Percentiles rank a stretch among this genome's conserved stretches.
Evolutionary conservation across 2,797 vertebrate species (phyloP).

Genomic region (Yasuhikotakia modesta): DNA sequence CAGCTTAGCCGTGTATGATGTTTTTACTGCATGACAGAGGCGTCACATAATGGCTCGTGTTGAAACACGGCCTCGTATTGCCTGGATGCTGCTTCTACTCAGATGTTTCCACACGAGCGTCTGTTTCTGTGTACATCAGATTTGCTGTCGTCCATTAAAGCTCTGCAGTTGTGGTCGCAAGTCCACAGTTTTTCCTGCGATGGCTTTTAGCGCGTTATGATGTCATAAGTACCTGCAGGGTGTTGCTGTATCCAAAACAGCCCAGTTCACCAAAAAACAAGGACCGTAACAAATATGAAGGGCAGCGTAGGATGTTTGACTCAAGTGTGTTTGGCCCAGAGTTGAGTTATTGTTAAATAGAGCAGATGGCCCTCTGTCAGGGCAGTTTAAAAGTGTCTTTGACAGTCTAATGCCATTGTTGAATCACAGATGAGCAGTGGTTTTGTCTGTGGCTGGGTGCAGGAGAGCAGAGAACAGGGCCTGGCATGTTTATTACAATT

Average conservation of each 20-base stretch:
- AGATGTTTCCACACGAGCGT: slow-evolving; percentile 9
- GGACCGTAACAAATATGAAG: slow-evolving; percentile 31
- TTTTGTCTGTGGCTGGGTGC: slow-evolving; percentile 56
- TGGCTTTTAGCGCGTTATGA: slow-evolving; percentile 36
- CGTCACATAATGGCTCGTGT: too few relatives aligned
- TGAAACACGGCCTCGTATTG: not conserved
- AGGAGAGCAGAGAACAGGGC: slow-evolving; percentile 31
- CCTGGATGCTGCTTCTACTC: not conserved
- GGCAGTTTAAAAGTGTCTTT: slow-evolving; percentile 48
- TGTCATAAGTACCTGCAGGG: slow-evolving; percentile 45
- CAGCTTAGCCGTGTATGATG: slow-evolving; percentile 16
- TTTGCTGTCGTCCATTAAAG: not conserved
- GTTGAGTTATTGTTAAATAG: slow-evolving; percentile 57
- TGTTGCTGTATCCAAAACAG: slow-evolving; percentile 21
- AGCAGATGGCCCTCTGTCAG: slow-evolving; percentile 52
- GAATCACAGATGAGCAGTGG: slow-evolving; percentile 51
- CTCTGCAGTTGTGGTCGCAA: not conserved
- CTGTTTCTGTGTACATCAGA: slow-evolving; percentile 30
- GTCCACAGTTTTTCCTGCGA: not conserved
- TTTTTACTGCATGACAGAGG: slow-evolving; percentile 16
- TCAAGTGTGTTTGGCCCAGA: slow-evolving; percentile 36
- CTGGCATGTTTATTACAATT: slow-evolving; percentile 56
- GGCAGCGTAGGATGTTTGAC: slow-evolving; percentile 44
- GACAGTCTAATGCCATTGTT: slow-evolving; percentile 62
- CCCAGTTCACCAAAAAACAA: slow-evolving; percentile 17